Evolutionary conservation across 2,797 vertebrate genomes (phyloP), one percentile per base, ranked within the genome.

Genomic region (Pygocentrus nattereri): DNA sequence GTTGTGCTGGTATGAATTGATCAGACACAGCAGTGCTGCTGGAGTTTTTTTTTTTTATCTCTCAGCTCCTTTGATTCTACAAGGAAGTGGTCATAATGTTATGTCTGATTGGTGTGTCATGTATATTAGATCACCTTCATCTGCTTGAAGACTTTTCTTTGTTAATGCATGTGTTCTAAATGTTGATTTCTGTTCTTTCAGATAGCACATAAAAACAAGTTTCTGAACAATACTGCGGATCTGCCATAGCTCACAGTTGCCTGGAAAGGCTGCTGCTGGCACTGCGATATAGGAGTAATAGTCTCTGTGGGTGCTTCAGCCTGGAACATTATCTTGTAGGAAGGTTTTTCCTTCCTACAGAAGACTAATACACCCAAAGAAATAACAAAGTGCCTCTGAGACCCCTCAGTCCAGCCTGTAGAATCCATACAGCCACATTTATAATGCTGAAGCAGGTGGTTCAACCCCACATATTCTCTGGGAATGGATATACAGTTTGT

Each of bases 261-360:
- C 47, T 30, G 44, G 61, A 64, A 64, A 64, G 16, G 30, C 61
- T 64, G 30, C 15, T 34, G 30, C 30, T 64, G 61, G 30, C 61
- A 34, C 30, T 64, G 30, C 21, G 30, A 27, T 15, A 61, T 30
- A 61, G 58, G 11, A 61, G 58, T 27, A 61, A 64, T 64, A 34
- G 30, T 64, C 44, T 71, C 68, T 71, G 68, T 71, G 47, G 49
- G 68, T 50, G 68, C 21, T 71, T 21, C 15, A 71, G 64, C 38
- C 34, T n/a, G 34, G 41, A 27, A 52, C 44, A 50, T 11, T 61
- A 64, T 64, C 27, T 64, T 64, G 25, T 25, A 61, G 58, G 25
- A 13, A 11, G 61, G 25, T 30, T 59, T 59, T 25, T 59, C n/a
- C 56, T 59, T 10, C 11, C 23, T 59, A 11, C 23, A 15, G 25